These are phyloP conservation scores for Oopsacas minuta DNA, from an alignment of 37 sponge, comb jelly and placozoan species.

Conservation along the genomic window DNA sequence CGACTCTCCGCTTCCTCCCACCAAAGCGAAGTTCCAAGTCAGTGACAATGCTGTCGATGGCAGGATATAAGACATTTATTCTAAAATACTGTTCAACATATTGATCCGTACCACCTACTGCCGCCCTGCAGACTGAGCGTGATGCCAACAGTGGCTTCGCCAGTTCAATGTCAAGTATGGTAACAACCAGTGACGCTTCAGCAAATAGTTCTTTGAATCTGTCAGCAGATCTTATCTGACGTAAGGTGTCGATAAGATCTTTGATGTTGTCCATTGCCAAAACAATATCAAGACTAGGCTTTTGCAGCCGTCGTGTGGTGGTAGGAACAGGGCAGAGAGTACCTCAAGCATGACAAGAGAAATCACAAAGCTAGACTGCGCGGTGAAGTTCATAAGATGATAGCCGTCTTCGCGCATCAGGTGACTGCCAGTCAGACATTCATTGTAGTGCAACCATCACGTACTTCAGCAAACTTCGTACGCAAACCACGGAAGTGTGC, in stretches of 20 bases:
- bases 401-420: conserved; percentile 16
- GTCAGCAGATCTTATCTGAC: conserved; percentile 11
- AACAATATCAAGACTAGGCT: not conserved
- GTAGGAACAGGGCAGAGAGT: conserved; percentile 13
- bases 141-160: conserved; percentile 10
- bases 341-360: conserved; percentile 23
- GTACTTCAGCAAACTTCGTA: conserved; percentile 21
- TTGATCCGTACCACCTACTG: conserved; percentile 15
- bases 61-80: not conserved
- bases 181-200: conserved; percentile 11
- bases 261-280: conserved; percentile 20
- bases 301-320: conserved; percentile 18
- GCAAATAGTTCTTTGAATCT: conserved; percentile 20
- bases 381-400: not conserved
- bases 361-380: not conserved
- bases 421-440: conserved; percentile 11
- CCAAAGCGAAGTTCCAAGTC: conserved; percentile 18
- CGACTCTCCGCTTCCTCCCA: conserved; percentile 12
- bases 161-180: conserved; percentile 10
- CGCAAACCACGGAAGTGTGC: conserved; percentile 13
- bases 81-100: conserved; percentile 13
- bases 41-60: conserved; percentile 17
- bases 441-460: conserved; percentile 1
- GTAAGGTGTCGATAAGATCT: not conserved
- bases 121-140: conserved; percentile 18